A percentile compares a stretch with the other conserved stretches of the same genome.
Evolutionary conservation across 2,113 vertebrate genomes (phyloP).

Genomic region (Herpetotheres cachinnans): DNA sequence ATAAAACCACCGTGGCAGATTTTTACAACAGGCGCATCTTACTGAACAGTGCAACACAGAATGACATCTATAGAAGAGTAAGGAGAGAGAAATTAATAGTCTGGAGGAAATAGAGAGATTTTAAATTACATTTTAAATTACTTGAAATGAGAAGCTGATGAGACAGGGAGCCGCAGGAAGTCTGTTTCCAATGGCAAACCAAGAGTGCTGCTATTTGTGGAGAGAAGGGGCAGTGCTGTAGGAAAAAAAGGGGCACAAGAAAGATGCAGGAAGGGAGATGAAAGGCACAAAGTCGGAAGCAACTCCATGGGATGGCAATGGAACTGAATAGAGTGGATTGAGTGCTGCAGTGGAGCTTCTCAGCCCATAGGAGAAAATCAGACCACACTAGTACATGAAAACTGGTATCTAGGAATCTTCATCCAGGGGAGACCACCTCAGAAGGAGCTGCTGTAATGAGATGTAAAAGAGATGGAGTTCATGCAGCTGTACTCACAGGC

Average conservation of each 20-base stretch:
- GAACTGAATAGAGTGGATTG: not conserved
- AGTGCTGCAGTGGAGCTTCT: slow-evolving; percentile 18
- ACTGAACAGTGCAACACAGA: slow-evolving; percentile 1
- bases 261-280: slow-evolving; percentile 48
- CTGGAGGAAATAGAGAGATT: slow-evolving; percentile 62
- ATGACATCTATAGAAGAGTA: slow-evolving; percentile 38
- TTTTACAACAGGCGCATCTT: slow-evolving; percentile 3
- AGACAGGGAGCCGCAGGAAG: slow-evolving; percentile 61
- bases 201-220: slow-evolving; percentile 69
- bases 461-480: not conserved
- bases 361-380: not conserved
- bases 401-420: not conserved
- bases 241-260: slow-evolving; percentile 26
- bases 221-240: slow-evolving; percentile 48
- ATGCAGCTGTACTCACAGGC: not conserved
- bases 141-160: slow-evolving; percentile 65
- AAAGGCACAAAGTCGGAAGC: slow-evolving; percentile 46
- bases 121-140: slow-evolving; percentile 69
- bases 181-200: slow-evolving; percentile 59
- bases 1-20: slow-evolving; percentile 23
- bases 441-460: slow-evolving; percentile 4
- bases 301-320: slow-evolving; percentile 33
- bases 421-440: not conserved
- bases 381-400: not conserved
- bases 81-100: slow-evolving; percentile 64